Evolutionary conservation across 2,797 vertebrate genomes (phyloP), one percentile per base, ranked within the genome.

Genomic region (Todus mexicanus): DNA sequence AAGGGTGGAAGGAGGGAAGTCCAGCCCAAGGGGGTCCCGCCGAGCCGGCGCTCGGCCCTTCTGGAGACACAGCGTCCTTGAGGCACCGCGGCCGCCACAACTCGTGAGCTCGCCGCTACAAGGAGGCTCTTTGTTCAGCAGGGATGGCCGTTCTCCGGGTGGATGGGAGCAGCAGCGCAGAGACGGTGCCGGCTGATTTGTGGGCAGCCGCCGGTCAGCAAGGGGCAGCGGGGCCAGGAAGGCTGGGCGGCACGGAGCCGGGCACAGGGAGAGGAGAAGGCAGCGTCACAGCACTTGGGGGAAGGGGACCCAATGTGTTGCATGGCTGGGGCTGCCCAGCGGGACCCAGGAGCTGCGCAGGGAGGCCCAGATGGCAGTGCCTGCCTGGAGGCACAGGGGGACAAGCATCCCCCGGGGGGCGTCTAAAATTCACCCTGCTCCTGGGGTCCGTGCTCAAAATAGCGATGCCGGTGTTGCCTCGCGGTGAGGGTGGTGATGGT

Each of bases 251-350:
- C 14, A 22, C 0, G 0, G 78, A 10, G 45, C n/a, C 0, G 2
- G 42, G 69, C 4, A 1, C 37, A 2, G 38, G 4, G 42, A 43
- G 43, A 43, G 48, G 23, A 29, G 25, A 7, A 0, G 4, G 66
- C 22, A 42, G 45, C 6, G 0, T 11, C 4, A 3, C 0, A 0
- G 54, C 15, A 29, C 1, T 0, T 4, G 27, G 22, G 8, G 7
- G 9, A 25, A 5, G 0, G 1, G 50, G 20, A 71, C 21, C n/a
- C 0, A 0, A 33, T 31, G 20, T 33, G 4, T 7, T 0, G 0
- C 60, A 50, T 5, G 12, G 56, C 45, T 5, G 0, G 56, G 9
- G n/a, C 75, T 54, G 40, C 70, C 29, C 45, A 3, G 40, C 0
- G 0, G 13, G 11, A 64, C 10, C 13, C 4, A 0, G 38, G 19